Conservation (phyloP, 2,888 invertebrate genomes). For the Phaedon cochleariae region DNA sequence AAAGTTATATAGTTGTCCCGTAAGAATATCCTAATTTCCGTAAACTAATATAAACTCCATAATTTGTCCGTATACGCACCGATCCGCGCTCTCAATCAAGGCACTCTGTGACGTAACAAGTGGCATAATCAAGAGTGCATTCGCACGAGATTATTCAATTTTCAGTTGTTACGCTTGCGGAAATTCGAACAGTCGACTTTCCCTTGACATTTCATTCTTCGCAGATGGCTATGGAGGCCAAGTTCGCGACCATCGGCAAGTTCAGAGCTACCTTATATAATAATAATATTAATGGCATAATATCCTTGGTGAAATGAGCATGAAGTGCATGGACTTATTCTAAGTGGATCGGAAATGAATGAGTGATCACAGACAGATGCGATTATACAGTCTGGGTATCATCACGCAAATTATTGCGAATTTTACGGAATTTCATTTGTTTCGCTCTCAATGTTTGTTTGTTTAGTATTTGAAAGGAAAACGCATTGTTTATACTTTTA, state of each 20-base stretch:
- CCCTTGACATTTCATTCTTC: conserved; percentile 39
- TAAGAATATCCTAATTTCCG: no score
- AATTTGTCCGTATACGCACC: no score
- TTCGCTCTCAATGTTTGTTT: neutral
- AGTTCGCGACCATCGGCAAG: conserved; percentile 47
- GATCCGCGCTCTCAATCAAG: no score
- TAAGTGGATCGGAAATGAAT: neutral
- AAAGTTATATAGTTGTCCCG: no score
- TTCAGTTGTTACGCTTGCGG: conserved; percentile 25
- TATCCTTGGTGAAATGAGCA: neutral
- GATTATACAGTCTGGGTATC: neutral
- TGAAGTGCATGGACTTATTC: neutral
- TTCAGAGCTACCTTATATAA: conserved; percentile 41
- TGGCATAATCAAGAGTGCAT: neutral
- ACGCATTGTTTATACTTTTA: no score
- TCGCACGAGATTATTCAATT: conserved; percentile 22
- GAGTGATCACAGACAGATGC: neutral
- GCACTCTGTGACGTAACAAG: no score
- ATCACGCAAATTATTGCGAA: neutral
- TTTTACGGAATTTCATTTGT: neutral
- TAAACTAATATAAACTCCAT: no score
- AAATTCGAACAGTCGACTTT: conserved; percentile 41
- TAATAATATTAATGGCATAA: conserved; percentile 20
- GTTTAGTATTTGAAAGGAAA: neutral
- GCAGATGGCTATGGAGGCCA: conserved; percentile 49